Evolutionary conservation across 2,888 invertebrate species (phyloP), one percentile per base, ranked within the genome.

Genomic region (Neoaliturus tenellus): DNA sequence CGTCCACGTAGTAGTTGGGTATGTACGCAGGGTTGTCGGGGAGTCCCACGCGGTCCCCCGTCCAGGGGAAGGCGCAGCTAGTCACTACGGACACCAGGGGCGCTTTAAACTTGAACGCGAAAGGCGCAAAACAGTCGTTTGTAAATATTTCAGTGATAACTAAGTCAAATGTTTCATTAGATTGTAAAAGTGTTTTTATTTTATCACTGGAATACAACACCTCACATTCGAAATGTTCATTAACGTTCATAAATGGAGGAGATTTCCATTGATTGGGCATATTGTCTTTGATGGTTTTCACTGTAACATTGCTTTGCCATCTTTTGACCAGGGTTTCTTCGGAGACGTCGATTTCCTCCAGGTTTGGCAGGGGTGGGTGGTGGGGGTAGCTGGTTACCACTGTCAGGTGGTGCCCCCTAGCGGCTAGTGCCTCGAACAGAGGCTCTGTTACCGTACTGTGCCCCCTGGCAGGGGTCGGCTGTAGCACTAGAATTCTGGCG

Each of bases 341-440:
- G 6, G 71, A 71, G 1, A 35, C 86, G 41, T 86, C 87, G 48
- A 89, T 83, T 71, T 88, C 88, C 55, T 86, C 86, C 25, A 88
- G 87, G 69, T 88, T 89, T 10, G 84, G 85, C 1, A 86, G 82
- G 31, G 83, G 86, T 83, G 35, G 85, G 33, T 82, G 85, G 83
- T 81, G 85, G 39, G 86, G 83, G 69, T 87, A 87, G 35, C 88
- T 88, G 28, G 87, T 87, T 6, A 89, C 55, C 2, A 89, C 86
- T 8, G 88, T 88, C 33, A 89, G 87, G 69, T 89, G 85, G 82
- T 89, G 89, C 23, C 89, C 89, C 62, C 88, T 84, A 0, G 83
- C 83, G 0, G 88, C 89, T 28, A 89, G 86, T 35, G 87, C 89
- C 41, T 88, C 87, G 20, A 88, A 84, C 5, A 89, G 84, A 31